Base-by-base conservation (phyloP, 2,113 vertebrate genomes). In the Odobenus rosmarus region DNA sequence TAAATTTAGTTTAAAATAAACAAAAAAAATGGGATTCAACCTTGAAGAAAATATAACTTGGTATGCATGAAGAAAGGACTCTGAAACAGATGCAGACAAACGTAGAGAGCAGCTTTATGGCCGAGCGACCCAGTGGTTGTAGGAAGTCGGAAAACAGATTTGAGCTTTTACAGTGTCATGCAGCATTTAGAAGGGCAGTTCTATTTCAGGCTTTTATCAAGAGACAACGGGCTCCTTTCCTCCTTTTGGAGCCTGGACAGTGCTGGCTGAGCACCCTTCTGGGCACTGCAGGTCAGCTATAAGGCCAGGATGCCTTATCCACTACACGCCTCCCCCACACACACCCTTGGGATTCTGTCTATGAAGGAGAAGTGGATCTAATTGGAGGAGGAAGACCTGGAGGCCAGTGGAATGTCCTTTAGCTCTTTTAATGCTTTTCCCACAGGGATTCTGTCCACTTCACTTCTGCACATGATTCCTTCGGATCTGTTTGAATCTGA, bases 1-100 rank as follows among this genome's bases (percentile, higher is more conserved):
- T 94, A 96, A 95, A 95, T 94, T 96, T 96, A 93, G 94, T 72
- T 90, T 97, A 96, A 95, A 93, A 81, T 61, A 96, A 95, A 94
- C 77, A 64, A 86, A 96, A 93, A 89, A 96, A 94, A 98, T 90
- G 81, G 5, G 24, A 96, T 76, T 93, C 93, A 94, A 85, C 14
- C 49, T 95, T 13, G 24, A 55, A 87, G 71, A 95, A 96, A 96
- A 55, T 19, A 3, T 72, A 90, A 74, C 46, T 62, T 80, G 80
- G 76, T 95, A 23, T 51, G 49, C 36, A 36, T n/a, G 53, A 93
- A 95, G 80, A 96, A 95, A 92, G 81, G 33, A 88, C 72, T 94
- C 49, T 85, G 79, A 96, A 93, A 90, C 5, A 74, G 76, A 95
- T 82, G 93, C 21, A 80, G 77, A 97, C 77, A 95, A 94, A 94